Evolutionary conservation across 2,888 invertebrate species (phyloP).

Genomic region (Diplazon laetatorius): DNA sequence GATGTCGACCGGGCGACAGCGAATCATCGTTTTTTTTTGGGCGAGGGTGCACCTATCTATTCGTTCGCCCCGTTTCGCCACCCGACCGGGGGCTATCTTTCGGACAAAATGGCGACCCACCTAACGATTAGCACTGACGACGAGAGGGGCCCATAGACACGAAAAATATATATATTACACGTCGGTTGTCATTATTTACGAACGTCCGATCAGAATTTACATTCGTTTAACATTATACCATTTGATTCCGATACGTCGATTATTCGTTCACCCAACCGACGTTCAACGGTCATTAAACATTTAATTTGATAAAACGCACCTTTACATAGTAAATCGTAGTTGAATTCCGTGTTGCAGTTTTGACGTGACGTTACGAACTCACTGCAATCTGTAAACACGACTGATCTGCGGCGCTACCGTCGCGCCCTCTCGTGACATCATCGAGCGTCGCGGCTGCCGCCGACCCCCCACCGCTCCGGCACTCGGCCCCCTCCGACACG

Average conservation of each 20-base stretch:
- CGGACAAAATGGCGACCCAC: constrained; percentile 82
- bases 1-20: constrained; percentile 35
- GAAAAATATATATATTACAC: constrained; percentile 34
- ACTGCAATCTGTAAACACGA: constrained; percentile 81
- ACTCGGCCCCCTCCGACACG: neutral
- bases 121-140: constrained; percentile 80
- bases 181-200: constrained; percentile 39
- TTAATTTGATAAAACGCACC: constrained; percentile 73
- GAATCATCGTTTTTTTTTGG: constrained; percentile 48
- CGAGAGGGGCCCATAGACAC: constrained; percentile 68
- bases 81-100: constrained; percentile 76
- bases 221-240: too few relatives aligned
- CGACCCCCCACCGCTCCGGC: too few relatives aligned
- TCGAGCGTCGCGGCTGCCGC: constrained; percentile 13
- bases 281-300: constrained; percentile 27
- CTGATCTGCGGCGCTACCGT: constrained; percentile 75
- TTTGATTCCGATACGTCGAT: neutral
- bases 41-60: constrained; percentile 74
- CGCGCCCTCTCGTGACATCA: constrained; percentile 45
- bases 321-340: constrained; percentile 80
- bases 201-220: too few relatives aligned
- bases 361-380: constrained; percentile 82
- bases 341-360: constrained; percentile 80
- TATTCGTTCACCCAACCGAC: neutral
- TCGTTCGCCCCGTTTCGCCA: constrained; percentile 73